Base-by-base conservation (phyloP, 2,797 vertebrate species). In the Spinus olivaceus region DNA sequence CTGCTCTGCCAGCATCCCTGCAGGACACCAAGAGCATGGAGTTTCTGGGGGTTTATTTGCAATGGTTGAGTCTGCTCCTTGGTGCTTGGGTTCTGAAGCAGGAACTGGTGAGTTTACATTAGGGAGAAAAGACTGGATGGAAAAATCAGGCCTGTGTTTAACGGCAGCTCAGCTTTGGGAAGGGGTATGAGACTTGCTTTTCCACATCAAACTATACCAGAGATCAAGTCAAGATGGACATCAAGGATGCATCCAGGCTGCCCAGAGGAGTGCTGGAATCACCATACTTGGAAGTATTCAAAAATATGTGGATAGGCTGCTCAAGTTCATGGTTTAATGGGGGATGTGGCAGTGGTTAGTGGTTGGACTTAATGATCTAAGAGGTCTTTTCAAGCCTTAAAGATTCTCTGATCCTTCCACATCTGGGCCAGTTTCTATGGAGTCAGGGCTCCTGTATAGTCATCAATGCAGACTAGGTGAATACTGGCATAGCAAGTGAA, bases 1-100 rank as follows among this genome's bases (percentile, higher is more conserved):
- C 98, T 99, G 99, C 91, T 99, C 99, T 0, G 98, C 99, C 98
- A 99, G 98, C 33, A 99, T 98, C 57, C 99, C 99, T 99, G 96
- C 81, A 63, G n/a, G 71, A 39, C 66, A 87, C 10, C 14, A 24
- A 41, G 28, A 49, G 17, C 49, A n/a, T 1, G 7, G 12, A 14
- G 2, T 8, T 54, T 28, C 33, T 11, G n/a, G 14, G 8, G 51
- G 4, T 22, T 54, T 18, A 3, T 41, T 18, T 3, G 9, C 5
- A 25, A 3, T 0, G 64, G 13, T 0, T 12, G 53, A 24, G 28
- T 12, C 11, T 20, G 3, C 53, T 56, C 24, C 3, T 13, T 33
- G 64, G 20, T 61, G 12, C 2, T 2, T 14, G 12, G 4, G 3
- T 8, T 76, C 30, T 39, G 27, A 44, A 32, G 23, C 25, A 10